Base-by-base conservation (phyloP, 2,888 invertebrate genomes). In the Nysson spinosus region DNA sequence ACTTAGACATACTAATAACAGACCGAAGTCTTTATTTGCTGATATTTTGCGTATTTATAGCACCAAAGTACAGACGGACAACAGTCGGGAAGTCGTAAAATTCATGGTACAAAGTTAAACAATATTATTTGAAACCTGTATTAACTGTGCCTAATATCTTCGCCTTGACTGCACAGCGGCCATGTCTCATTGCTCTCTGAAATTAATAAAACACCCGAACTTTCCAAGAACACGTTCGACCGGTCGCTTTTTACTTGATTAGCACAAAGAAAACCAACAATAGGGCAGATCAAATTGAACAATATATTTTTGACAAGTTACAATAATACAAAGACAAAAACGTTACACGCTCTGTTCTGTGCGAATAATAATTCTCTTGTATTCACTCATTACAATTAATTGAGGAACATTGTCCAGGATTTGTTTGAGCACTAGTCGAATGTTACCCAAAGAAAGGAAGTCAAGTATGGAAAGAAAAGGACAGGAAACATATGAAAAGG, bases 291-390 rank as follows among this genome's bases (percentile, higher is more conserved):
- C 69, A 84, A 82, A 83, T 82, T 80, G 64, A 82, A 77, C 64
- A 69, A 80, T 75, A 80, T 85, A 82, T 85, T 85, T 85, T 85
- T 85, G 82, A 82, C 81, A 83, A 83, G 69, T 78, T 83, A 81
- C 75, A 78, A 80, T 75, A 74, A 77, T 78, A 73, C 76, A 64
- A 79, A 81, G 81, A 79, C 69, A 81, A 80, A 80, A 79, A 81
- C 72, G 78, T 83, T 79, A 77, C 76, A 67, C 73, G 73, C 58
- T 79, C 77, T 76, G 77, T 68, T 66, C 56, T 75, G 78, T 80
- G 81, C 75, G 63, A 72, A 79, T 80, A 57, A 77, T 78, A 80
- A 75, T 74, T 75, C 75, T 60, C 51, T 54, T 49, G 7, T 54
- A 24, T 72, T 62, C 32, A 52, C n/a, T 26, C 56, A 54, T 66